phyloP scores from a whole-genome alignment of 2,888 invertebrate species.

The Pterostichus niger region DNA sequence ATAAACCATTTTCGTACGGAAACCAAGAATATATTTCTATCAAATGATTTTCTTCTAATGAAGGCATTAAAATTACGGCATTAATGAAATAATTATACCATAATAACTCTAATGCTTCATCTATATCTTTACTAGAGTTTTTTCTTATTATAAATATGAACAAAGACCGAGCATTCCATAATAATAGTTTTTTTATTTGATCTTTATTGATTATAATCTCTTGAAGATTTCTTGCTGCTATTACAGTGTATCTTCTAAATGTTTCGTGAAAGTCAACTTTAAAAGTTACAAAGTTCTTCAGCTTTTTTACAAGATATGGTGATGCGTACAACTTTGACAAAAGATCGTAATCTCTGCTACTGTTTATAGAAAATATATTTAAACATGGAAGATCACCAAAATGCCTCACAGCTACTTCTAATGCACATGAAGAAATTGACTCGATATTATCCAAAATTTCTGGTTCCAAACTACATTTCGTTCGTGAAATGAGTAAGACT shows the following conservation, averaged over 20 bases:
- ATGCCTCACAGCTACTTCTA: constrained; percentile 28
- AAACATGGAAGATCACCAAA: constrained; percentile 30
- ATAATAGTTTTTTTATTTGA: constrained; percentile 39
- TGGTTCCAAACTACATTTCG: constrained; percentile 16
- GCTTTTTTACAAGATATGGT: constrained; percentile 28
- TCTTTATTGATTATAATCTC: constrained; percentile 34
- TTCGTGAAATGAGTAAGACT: background rate
- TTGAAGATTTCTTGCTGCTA: constrained; percentile 32
- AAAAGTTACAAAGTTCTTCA: constrained; percentile 42
- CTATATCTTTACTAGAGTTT: constrained; percentile 31
- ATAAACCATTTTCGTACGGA: constrained; percentile 71
- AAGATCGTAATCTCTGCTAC: constrained; percentile 36
- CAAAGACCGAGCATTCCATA: constrained; percentile 57
- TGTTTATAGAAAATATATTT: constrained; percentile 56
- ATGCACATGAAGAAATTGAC: constrained; percentile 46
- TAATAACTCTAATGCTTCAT: constrained; percentile 34
- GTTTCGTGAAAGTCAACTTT: constrained; percentile 56
- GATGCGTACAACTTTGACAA: constrained; percentile 45
- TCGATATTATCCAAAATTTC: background rate
- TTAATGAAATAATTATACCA: constrained; percentile 63
- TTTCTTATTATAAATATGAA: constrained; percentile 55
- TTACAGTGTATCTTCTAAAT: constrained; percentile 29
- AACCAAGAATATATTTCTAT: constrained; percentile 71
- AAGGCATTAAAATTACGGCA: constrained; percentile 54
- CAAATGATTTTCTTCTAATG: constrained; percentile 1